Evolutionary conservation across 2,888 invertebrate genomes (phyloP), one percentile per base, ranked within the genome.

Genomic region (Lysandra coridon): DNA sequence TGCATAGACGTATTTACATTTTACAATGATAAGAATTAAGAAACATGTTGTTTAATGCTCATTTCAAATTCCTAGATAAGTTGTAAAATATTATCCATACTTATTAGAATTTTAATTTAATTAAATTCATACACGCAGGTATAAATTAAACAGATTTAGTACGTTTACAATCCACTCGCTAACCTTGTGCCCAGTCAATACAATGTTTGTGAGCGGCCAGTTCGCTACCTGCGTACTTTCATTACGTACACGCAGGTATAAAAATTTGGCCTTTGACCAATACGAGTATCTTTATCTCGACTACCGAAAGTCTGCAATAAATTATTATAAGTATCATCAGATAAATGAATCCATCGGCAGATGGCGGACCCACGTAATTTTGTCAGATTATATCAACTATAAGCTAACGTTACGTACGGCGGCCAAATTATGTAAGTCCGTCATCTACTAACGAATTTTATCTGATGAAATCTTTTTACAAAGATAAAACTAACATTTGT

Each of bases 231-330:
- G 69, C 69, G 4, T 69, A 69, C 69, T 69, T 69, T 69, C 33
- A 69, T 17, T 69, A 69, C 64, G 64, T 69, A 33, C 14, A 33
- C 12, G 33, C 69, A 69, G 69, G 69, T 69, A 69, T 69, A 69
- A 69, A 30, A 69, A 5, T 23, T 37, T 69, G 33, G 17, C 17
- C 33, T 69, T 69, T 69, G 69, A 69, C 33, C 69, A 69, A 37
- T 33, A 69, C 69, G 33, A 69, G 33, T 1, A 17, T 17, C 14
- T 33, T 37, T 69, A 37, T 64, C 64, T 64, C 64, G 30, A 3
- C 30, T 69, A 69, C 33, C 37, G 12, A 14, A 69, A 37, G 69
- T 14, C 33, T 14, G 4, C 3, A 4, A 69, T 69, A 33, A 17
- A 69, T 57, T 57, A 57, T 57, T 57, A 57, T 57, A 57, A 57